Percentiles rank a stretch among this genome's conserved stretches.
These are phyloP conservation scores for Tenthredo amoena DNA, from an alignment of 2,888 invertebrate genomes.

Conservation along the genomic window DNA sequence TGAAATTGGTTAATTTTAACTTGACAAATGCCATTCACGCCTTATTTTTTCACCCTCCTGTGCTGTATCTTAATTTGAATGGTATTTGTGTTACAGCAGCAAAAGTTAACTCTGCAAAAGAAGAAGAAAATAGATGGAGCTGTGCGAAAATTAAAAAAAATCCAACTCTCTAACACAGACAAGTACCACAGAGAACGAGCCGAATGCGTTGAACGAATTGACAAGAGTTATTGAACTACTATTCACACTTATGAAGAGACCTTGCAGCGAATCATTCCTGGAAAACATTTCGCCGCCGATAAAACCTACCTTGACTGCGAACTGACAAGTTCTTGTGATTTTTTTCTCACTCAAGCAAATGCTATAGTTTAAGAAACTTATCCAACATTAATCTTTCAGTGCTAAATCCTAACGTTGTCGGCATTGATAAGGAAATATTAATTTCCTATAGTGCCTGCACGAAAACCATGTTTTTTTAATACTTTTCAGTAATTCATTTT, in stretches of 20 bases:
- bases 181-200: slow-evolving; percentile 59
- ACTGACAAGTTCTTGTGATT: neutral
- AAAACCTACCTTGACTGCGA: neutral
- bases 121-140: slow-evolving; percentile 57
- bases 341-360: neutral
- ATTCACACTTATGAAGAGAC: slow-evolving; percentile 64
- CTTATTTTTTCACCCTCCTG: too few relatives aligned
- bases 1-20: too few relatives aligned
- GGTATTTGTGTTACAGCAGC: slow-evolving; percentile 26
- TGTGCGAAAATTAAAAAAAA: slow-evolving; percentile 64
- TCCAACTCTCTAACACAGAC: slow-evolving; percentile 1
- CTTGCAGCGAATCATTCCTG: slow-evolving; percentile 68
- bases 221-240: slow-evolving; percentile 67
- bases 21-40: too few relatives aligned
- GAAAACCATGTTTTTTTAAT: too few relatives aligned
- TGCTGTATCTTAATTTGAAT: neutral
- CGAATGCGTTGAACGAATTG: slow-evolving; percentile 65
- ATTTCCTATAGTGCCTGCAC: too few relatives aligned
- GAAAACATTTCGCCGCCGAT: slow-evolving; percentile 49
- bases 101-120: slow-evolving; percentile 19
- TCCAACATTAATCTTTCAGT: neutral
- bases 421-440: neutral
- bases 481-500: too few relatives aligned
- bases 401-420: neutral
- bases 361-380: neutral